Conservation (phyloP, 2,113 vertebrate species). For the Ia io region DNA sequence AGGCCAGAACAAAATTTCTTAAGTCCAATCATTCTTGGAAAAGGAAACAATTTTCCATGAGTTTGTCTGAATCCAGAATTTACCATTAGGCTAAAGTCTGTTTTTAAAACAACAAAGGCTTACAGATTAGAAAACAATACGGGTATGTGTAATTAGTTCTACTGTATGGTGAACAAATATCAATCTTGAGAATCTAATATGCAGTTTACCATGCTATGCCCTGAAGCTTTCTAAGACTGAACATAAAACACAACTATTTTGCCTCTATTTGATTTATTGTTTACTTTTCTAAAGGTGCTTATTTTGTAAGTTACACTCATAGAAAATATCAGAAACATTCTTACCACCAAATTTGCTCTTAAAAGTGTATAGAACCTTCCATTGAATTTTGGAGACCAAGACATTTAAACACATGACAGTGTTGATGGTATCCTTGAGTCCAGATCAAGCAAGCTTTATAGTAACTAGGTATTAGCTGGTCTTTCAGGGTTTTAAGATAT, state of each 20-base stretch:
- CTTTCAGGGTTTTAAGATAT: not conserved
- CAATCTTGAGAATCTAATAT: conserved; percentile 25
- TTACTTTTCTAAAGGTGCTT: conserved; percentile 42
- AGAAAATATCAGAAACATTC: conserved; percentile 23
- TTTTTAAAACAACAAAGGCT: conserved; percentile 42
- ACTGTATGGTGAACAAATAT: conserved; percentile 22
- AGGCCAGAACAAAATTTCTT: conserved; percentile 27
- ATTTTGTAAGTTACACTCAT: conserved; percentile 12
- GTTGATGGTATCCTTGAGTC: not conserved
- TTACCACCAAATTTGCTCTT: not conserved
- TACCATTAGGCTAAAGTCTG: not conserved
- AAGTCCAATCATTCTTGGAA: not conserved
- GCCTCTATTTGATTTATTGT: conserved; percentile 1
- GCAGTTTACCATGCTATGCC: not conserved
- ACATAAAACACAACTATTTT: conserved; percentile 11
- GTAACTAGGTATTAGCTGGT: not conserved
- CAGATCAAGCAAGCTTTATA: not conserved
- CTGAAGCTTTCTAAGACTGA: conserved; percentile 14
- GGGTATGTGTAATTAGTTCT: not conserved
- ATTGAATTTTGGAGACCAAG: conserved; percentile 32
- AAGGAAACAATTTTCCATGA: not conserved
- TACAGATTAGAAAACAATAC: not conserved
- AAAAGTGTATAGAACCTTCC: conserved; percentile 20
- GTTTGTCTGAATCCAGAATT: conserved; percentile 38
- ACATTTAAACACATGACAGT: not conserved